Base-by-base conservation (phyloP, 1,140 invertebrate species). In the Homalodisca vitripennis region DNA sequence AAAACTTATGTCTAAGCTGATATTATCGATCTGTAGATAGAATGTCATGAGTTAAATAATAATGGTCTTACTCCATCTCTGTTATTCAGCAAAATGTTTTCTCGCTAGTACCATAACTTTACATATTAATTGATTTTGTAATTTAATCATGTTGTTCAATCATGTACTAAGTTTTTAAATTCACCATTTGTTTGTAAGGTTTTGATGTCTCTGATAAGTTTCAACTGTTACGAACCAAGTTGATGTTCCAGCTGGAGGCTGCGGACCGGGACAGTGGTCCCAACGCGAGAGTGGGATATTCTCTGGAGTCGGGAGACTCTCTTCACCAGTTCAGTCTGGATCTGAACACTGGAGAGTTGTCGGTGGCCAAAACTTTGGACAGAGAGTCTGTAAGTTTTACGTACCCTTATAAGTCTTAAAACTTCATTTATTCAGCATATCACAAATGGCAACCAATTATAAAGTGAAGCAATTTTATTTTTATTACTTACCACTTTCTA, bases 201-300 rank as follows among this genome's bases (percentile, higher is more conserved):
- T 10, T 10, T 41, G 6, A 41, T 41, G 34, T 41, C 17, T 41
- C 6, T 10, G 17, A 41, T 41, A 17, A 17, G 34, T 10, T 10
- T 41, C 6, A 41, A 17, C 17, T 41, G 34, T 41, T 41, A 41
- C 6, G 6, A 10, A 17, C 6, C 17, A 10, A 17, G 17, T 60
- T 26, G 26, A 22, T 29, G 6, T 26, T 60, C 6, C 26, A 87
- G 85, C 82, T 91, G 14, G 79, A 79, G 32, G 92, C 92, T 1
- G 90, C 87, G 53, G 94, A 95, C 82, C 80, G 90, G 12, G 94
- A 96, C 76, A 90, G 89, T 67, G 87, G 85, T n/a, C 80, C 85
- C 31, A 95, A 95, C 80, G 91, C 91, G 0, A 83, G 86, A 72
- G 84, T 95, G 1, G 81, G 81, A 0, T 97, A 95, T 80, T 87